phyloP scores from a whole-genome alignment of 2,888 invertebrate genomes.

The Tromatobia lineatoria region DNA sequence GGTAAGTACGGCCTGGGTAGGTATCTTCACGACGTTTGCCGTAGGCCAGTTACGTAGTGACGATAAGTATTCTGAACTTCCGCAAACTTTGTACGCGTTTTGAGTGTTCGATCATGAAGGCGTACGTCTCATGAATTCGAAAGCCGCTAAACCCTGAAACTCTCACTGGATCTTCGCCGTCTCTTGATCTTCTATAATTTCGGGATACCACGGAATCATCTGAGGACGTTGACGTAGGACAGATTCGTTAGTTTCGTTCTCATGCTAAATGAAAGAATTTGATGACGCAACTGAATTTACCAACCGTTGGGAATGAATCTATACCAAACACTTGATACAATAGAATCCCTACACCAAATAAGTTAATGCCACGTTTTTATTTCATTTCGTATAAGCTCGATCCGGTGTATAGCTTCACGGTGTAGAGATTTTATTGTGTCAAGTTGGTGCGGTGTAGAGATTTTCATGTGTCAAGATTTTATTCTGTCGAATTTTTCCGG shows the following conservation, averaged over 20 bases:
- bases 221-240: constrained; percentile 16
- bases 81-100: constrained; percentile 15
- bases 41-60: constrained; percentile 21
- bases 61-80: constrained; percentile 25
- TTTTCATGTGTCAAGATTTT: no score
- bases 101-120: constrained; percentile 1
- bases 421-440: no score
- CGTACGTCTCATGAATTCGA: constrained; percentile 2
- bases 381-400: no score
- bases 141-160: not conserved
- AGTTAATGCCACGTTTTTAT: no score
- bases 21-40: constrained; percentile 8
- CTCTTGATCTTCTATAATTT: constrained; percentile 6
- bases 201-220: not conserved
- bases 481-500: no score
- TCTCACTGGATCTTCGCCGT: not conserved
- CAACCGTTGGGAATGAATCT: not conserved
- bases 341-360: no score
- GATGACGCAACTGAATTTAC: not conserved
- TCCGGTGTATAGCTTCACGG: no score
- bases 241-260: not conserved
- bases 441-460: no score
- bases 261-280: not conserved
- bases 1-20: no score
- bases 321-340: no score